phyloP scores from a whole-genome alignment of 2,888 invertebrate genomes.

The Lasius platythorax region DNA sequence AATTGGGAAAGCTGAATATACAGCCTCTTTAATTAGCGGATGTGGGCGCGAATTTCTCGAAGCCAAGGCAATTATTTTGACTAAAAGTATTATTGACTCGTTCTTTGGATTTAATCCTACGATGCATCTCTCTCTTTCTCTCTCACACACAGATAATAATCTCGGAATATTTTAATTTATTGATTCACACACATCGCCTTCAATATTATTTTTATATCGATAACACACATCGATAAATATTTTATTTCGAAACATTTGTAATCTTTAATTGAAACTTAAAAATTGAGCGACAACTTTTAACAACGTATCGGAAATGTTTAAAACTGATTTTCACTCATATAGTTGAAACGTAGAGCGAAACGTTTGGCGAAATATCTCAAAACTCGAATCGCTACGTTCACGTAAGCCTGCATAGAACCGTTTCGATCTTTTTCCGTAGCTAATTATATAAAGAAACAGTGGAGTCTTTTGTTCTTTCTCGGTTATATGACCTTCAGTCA shows the following conservation, averaged over 20 bases:
- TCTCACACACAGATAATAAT: constrained; percentile 4
- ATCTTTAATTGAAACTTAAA: neutral
- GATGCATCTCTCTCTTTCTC: neutral
- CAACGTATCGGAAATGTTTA: neutral
- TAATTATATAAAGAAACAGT: constrained; percentile 74
- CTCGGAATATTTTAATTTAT: constrained; percentile 32
- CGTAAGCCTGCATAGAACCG: constrained; percentile 65
- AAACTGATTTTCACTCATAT: neutral
- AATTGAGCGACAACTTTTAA: constrained; percentile 12
- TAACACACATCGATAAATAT: neutral
- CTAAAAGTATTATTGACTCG: neutral
- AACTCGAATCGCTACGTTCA: neutral
- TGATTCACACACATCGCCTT: neutral
- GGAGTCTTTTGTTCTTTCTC: constrained; percentile 78
- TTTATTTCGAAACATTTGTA: constrained; percentile 8
- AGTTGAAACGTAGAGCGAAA: neutral
- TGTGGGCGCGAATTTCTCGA: constrained; percentile 43
- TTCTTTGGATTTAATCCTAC: neutral
- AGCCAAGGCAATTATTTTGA: constrained; percentile 9
- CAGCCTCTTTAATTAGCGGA: constrained; percentile 63
- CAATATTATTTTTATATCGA: neutral
- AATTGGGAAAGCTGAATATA: constrained; percentile 12
- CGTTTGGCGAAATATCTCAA: neutral
- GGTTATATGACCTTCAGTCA: constrained; percentile 66
- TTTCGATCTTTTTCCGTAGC: constrained; percentile 75